Conservation (phyloP, 2,113 vertebrate genomes). For the Pitta sordida region DNA sequence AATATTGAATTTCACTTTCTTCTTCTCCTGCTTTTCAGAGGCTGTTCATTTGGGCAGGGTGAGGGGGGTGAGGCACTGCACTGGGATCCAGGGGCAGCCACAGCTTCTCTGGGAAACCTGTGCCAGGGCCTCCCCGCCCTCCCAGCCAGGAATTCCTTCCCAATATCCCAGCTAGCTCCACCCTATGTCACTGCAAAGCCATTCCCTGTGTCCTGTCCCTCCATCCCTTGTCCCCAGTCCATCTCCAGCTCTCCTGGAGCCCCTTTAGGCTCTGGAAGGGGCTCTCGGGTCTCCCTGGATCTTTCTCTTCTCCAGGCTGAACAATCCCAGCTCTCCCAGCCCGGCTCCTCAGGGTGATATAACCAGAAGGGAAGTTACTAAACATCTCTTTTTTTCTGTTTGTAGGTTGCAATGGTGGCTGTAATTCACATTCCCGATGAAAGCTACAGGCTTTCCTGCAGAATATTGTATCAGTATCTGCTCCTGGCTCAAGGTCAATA, state of each 20-base stretch:
- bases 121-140: neutral
- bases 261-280: accelerated
- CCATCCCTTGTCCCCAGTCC: neutral
- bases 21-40: neutral
- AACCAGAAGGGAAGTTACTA: neutral
- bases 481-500: conserved; percentile 88
- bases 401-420: conserved; percentile 85
- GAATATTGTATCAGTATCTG: conserved; percentile 90
- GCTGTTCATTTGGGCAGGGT: conserved; percentile 7
- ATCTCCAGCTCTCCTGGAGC: neutral
- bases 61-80: neutral
- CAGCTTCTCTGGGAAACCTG: neutral
- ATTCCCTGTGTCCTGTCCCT: neutral
- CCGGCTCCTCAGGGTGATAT: neutral
- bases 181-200: neutral
- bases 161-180: accelerated
- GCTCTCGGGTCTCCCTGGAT: accelerated
- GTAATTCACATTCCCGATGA: conserved; percentile 91
- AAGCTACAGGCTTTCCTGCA: conserved; percentile 83
- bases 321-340: neutral
- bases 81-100: neutral
- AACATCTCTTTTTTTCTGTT: neutral
- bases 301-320: neutral
- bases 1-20: conserved; percentile 38
- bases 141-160: accelerated